A percentile compares a stretch with the other conserved stretches of the same genome.
Conservation (phyloP, 2,113 vertebrate species). For the Anolis sagrei region DNA sequence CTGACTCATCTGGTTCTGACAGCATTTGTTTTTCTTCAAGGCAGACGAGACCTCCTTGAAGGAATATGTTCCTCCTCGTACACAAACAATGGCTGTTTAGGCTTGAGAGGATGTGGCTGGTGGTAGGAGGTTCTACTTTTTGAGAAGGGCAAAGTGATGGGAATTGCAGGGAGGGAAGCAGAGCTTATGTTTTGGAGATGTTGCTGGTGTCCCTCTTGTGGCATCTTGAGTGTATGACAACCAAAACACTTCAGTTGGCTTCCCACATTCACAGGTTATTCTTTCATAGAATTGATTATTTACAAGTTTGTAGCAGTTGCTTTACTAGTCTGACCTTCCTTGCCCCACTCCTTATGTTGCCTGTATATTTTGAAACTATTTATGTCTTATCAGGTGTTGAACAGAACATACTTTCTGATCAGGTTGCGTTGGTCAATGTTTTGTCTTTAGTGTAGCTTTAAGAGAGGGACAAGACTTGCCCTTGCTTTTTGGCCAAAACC, state of each 20-base stretch:
- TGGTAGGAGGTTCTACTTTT: neutral
- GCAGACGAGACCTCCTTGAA: constrained; percentile 15
- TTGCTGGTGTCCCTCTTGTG: constrained; percentile 25
- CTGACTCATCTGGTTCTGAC: constrained; percentile 71
- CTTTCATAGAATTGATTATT: too few relatives aligned
- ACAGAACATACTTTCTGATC: too few relatives aligned
- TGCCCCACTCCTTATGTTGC: too few relatives aligned
- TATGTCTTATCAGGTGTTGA: too few relatives aligned
- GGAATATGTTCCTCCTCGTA: neutral
- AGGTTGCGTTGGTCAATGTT: too few relatives aligned
- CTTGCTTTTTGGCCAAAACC: neutral
- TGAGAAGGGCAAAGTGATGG: neutral
- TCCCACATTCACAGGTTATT: too few relatives aligned
- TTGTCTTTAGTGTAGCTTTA: neutral
- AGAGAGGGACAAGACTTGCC: too few relatives aligned
- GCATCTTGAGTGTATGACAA: neutral
- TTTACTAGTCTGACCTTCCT: too few relatives aligned
- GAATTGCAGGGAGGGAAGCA: neutral
- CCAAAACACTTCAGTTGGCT: too few relatives aligned
- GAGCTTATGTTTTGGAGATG: neutral
- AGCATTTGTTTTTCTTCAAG: constrained; percentile 38
- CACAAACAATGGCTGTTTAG: neutral
- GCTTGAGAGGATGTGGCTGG: neutral
- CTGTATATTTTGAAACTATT: too few relatives aligned
- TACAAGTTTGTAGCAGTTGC: too few relatives aligned